Conservation (phyloP, 2,888 invertebrate species). For the Aphidius colemani region DNA sequence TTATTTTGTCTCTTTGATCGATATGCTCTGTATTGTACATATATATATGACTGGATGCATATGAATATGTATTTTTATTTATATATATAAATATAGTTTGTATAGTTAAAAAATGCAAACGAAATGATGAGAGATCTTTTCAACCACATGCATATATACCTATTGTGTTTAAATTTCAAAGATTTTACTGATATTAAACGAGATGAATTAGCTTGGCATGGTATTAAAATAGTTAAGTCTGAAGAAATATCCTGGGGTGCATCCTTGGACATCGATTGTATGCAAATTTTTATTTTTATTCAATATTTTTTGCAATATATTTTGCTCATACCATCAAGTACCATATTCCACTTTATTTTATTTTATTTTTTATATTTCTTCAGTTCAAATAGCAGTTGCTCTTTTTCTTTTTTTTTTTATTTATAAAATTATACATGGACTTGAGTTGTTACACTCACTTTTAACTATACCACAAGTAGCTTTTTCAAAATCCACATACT, state of each 20-base stretch:
- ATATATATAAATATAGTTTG: neutral
- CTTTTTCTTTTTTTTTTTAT: neutral
- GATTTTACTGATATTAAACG: constrained; percentile 34
- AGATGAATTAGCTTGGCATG: constrained; percentile 37
- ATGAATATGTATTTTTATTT: constrained; percentile 1
- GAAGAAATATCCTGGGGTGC: constrained; percentile 11
- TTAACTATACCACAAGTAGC: too few relatives aligned
- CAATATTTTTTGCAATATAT: constrained; percentile 23
- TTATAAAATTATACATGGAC: too few relatives aligned
- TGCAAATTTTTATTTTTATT: constrained; percentile 40
- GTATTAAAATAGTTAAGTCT: constrained; percentile 31
- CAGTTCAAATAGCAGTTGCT: neutral
- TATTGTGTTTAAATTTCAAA: neutral
- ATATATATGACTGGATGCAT: neutral
- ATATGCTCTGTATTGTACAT: neutral
- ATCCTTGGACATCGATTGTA: constrained; percentile 43
- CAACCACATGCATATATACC: neutral
- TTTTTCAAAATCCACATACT: too few relatives aligned
- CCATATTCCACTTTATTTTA: constrained; percentile 26
- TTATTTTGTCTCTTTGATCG: constrained; percentile 27
- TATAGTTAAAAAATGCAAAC: too few relatives aligned
- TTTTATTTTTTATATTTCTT: constrained; percentile 19
- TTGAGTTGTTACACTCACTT: too few relatives aligned
- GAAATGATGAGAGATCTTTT: too few relatives aligned
- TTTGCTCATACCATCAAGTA: constrained; percentile 4